Conservation (phyloP, 2,113 vertebrate genomes). For the Ptychochromis oligacanthus region DNA sequence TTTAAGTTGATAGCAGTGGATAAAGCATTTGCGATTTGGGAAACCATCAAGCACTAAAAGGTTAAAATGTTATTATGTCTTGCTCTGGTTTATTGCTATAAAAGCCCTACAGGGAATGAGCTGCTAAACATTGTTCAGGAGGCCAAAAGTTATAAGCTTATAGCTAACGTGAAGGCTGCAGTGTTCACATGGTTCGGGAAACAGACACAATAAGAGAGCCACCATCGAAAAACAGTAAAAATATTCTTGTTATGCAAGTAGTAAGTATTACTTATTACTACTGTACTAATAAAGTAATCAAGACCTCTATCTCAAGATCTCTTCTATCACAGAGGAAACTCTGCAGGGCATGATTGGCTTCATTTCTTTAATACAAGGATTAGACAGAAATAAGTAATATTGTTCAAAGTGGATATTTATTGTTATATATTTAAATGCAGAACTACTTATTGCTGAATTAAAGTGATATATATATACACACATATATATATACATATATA, state of each 20-base stretch:
- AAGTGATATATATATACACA: no score
- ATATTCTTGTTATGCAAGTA: background rate
- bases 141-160: conserved; percentile 10
- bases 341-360: conserved; percentile 41
- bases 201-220: conserved; percentile 3
- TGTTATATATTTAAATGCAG: conserved; percentile 32
- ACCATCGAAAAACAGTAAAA: background rate
- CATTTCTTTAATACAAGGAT: conserved; percentile 44
- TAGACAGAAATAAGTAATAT: conserved; percentile 56
- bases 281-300: conserved; percentile 53
- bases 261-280: no score
- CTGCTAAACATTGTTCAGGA: conserved; percentile 34
- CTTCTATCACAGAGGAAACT: conserved; percentile 33
- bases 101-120: conserved; percentile 44
- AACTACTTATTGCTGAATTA: conserved; percentile 41
- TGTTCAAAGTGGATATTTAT: conserved; percentile 40
- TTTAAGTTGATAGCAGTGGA: conserved; percentile 58
- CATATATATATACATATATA: no score
- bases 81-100: conserved; percentile 48
- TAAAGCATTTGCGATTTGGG: conserved; percentile 57
- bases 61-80: conserved; percentile 49
- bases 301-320: conserved; percentile 14
- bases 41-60: conserved; percentile 51
- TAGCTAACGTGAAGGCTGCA: background rate
- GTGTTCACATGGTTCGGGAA: conserved; percentile 3